Conservation (phyloP, 2,797 vertebrate species). For the Fistularia commersonii region DNA sequence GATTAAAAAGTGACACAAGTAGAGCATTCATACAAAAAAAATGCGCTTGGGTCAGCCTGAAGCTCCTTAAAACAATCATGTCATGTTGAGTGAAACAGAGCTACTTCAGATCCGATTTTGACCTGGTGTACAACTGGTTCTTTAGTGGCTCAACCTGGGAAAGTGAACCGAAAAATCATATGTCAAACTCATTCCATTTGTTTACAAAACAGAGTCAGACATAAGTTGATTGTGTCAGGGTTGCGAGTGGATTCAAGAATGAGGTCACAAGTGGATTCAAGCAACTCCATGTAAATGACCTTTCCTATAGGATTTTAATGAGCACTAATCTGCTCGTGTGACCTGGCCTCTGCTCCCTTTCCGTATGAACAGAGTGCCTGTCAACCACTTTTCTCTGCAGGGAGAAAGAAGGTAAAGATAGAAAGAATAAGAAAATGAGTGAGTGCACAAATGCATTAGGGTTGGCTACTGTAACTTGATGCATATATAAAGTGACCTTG, state of each 20-base stretch:
- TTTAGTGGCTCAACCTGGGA: background rate
- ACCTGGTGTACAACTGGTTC: too few species aligned
- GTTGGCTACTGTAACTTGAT: conserved; percentile 17
- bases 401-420: conserved; percentile 23
- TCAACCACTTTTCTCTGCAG: conserved; percentile 51
- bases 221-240: conserved; percentile 29
- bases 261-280: conserved; percentile 68
- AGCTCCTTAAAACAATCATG: conserved; percentile 32
- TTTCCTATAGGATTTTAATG: conserved; percentile 69
- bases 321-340: conserved; percentile 61
- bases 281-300: conserved; percentile 58
- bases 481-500: conserved; percentile 25
- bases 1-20: conserved; percentile 22
- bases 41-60: conserved; percentile 32
- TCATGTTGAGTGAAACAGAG: conserved; percentile 30
- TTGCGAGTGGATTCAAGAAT: conserved; percentile 34
- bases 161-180: conserved; percentile 36
- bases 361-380: conserved; percentile 59
- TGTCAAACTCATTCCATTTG: conserved; percentile 22
- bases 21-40: conserved; percentile 45
- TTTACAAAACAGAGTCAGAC: conserved; percentile 52
- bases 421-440: conserved; percentile 12
- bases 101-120: conserved; percentile 7
- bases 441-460: conserved; percentile 17
- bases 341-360: conserved; percentile 33